Conservation (phyloP, 2,113 vertebrate species). For the Labeo catla region DNA sequence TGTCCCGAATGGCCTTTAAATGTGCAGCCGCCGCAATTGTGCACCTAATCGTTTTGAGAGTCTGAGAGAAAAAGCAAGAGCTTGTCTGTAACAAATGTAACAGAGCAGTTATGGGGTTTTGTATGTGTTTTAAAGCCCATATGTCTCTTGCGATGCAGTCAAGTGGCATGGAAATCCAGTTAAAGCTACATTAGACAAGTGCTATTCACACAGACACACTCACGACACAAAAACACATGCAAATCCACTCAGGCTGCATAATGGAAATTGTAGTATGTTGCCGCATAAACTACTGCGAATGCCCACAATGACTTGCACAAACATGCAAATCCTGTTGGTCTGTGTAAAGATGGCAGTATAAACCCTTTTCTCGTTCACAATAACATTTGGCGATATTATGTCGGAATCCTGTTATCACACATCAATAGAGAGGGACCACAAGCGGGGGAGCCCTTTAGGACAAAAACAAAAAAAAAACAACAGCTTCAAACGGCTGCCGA, state of each 20-base stretch:
- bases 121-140: constrained; percentile 32
- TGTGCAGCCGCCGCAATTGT: neutral
- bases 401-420: constrained; percentile 56
- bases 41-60: neutral
- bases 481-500: constrained; percentile 19
- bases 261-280: constrained; percentile 36
- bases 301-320: constrained; percentile 42
- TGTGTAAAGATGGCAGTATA: constrained; percentile 52
- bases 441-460: constrained; percentile 27
- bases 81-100: constrained; percentile 9
- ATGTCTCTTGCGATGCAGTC: constrained; percentile 50
- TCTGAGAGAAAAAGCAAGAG: constrained; percentile 10
- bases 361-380: constrained; percentile 7
- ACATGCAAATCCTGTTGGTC: constrained; percentile 51
- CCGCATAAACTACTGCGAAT: constrained; percentile 41
- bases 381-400: constrained; percentile 11
- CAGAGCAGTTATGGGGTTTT: neutral
- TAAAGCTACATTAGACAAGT: constrained; percentile 45
- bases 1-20: constrained; percentile 32
- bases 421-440: constrained; percentile 48
- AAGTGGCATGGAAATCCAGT: constrained; percentile 60
- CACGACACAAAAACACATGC: constrained; percentile 33
- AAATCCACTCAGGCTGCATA: constrained; percentile 36
- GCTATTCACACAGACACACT: constrained; percentile 47
- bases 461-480: neutral